Percentiles rank a stretch among this genome's conserved stretches.
phyloP scores from a whole-genome alignment of 2,888 invertebrate species.

The Sarcophaga caerulescens region DNA sequence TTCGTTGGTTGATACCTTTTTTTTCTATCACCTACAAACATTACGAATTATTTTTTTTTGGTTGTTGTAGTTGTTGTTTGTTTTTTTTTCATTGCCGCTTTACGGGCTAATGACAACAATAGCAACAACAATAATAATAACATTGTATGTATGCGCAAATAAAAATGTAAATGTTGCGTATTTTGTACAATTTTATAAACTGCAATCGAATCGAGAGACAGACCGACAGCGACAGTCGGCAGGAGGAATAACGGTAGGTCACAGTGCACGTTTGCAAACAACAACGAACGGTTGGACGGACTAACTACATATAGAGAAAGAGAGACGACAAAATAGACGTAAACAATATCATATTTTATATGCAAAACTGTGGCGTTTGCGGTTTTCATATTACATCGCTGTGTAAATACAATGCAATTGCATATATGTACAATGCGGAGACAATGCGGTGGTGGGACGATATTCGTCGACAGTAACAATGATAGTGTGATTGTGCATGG shows the following conservation, averaged over 20 bases:
- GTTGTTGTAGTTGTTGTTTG: conserved; percentile 31
- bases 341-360: conserved; percentile 66
- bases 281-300: no score
- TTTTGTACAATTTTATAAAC: conserved; percentile 60
- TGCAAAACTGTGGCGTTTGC: conserved; percentile 62
- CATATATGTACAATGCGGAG: not conserved
- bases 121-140: conserved; percentile 37
- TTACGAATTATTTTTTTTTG: conserved; percentile 28
- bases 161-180: conserved; percentile 60
- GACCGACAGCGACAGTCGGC: not conserved
- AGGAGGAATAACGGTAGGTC: not conserved
- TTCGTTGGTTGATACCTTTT: not conserved
- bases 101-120: conserved; percentile 60
- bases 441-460: not conserved
- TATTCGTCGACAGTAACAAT: not conserved
- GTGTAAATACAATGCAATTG: conserved; percentile 45
- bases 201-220: not conserved
- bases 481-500: not conserved
- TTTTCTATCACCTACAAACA: conserved; percentile 53
- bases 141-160: conserved; percentile 37
- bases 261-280: no score
- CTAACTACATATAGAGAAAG: not conserved
- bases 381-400: conserved; percentile 59
- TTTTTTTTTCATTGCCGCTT: conserved; percentile 35
- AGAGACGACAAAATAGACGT: conserved; percentile 38